Evolutionary conservation across 2,888 invertebrate genomes (phyloP).

Genomic region (Trichopoda pennipes): DNA sequence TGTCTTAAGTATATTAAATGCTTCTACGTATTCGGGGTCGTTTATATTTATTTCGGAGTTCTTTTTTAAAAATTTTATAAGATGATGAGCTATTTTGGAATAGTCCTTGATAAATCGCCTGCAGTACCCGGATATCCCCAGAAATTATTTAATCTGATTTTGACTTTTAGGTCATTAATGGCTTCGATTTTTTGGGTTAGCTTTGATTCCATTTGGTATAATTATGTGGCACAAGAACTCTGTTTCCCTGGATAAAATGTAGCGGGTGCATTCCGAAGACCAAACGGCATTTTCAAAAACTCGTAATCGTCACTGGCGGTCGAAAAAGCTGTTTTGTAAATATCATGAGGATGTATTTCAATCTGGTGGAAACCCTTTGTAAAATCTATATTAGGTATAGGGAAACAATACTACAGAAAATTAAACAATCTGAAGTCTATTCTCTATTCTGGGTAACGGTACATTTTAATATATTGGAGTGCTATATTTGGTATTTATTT

Average conservation of each 20-base stretch:
- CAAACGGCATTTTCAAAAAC: background rate
- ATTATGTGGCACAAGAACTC: slow-evolving; percentile 4
- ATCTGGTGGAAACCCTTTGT: background rate
- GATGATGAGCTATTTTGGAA: slow-evolving; percentile 11
- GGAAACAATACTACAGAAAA: slow-evolving; percentile 83
- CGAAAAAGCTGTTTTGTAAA: background rate
- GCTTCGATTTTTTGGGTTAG: slow-evolving; percentile 9
- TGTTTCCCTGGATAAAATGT: slow-evolving; percentile 1
- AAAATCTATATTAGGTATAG: slow-evolving; percentile 87
- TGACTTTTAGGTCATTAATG: background rate
- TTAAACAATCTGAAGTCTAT: background rate
- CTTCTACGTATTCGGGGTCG: slow-evolving; percentile 2
- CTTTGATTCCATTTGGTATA: background rate
- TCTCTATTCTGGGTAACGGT: background rate
- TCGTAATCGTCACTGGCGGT: background rate
- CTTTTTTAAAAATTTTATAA: slow-evolving; percentile 11
- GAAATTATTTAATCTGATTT: slow-evolving; percentile 3
- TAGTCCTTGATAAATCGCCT: slow-evolving; percentile 10
- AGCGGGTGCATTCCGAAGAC: background rate
- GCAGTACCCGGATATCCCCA: background rate
- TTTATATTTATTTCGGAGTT: slow-evolving; percentile 7
- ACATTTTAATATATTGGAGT: slow-evolving; percentile 4
- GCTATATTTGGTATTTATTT: background rate
- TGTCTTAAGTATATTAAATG: no score
- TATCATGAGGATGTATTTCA: background rate